Conservation (phyloP, 2,113 vertebrate genomes). For the Cephalopholis sonnerati region DNA sequence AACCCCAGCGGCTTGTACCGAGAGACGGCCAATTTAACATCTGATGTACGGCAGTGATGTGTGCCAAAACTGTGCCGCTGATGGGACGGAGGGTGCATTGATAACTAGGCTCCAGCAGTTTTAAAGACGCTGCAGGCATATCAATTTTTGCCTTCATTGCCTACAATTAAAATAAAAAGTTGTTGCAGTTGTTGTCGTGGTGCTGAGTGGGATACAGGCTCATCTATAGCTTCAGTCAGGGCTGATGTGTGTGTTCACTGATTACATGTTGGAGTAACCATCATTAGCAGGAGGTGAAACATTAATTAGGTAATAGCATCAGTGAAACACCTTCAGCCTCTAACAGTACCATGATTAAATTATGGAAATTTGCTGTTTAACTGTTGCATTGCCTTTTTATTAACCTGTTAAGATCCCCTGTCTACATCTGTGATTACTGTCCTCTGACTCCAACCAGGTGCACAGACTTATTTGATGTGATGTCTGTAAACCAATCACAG, state of each 20-base stretch:
- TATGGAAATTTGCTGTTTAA: background rate
- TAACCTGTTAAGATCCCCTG: too few species aligned
- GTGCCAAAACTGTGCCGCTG: constrained; percentile 39
- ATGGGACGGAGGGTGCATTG: constrained; percentile 36
- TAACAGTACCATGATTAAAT: background rate
- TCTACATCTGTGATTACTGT: too few species aligned
- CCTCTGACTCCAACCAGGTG: too few species aligned
- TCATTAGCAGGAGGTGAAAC: background rate
- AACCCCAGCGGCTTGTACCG: constrained; percentile 21
- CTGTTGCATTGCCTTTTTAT: background rate
- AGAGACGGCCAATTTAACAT: constrained; percentile 60
- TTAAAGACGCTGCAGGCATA: constrained; percentile 50
- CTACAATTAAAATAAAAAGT: constrained; percentile 26
- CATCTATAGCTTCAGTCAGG: background rate
- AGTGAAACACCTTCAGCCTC: background rate
- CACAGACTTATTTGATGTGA: too few species aligned
- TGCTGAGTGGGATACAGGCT: background rate
- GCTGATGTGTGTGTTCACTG: background rate
- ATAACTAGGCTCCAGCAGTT: constrained; percentile 43
- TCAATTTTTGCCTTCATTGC: constrained; percentile 15
- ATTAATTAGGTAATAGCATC: background rate
- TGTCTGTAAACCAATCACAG: too few species aligned
- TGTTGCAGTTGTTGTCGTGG: background rate
- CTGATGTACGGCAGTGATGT: constrained; percentile 45
- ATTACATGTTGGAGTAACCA: too few species aligned